Conservation (phyloP, 1,140 invertebrate species). For the Rhyacophila brunnea region DNA sequence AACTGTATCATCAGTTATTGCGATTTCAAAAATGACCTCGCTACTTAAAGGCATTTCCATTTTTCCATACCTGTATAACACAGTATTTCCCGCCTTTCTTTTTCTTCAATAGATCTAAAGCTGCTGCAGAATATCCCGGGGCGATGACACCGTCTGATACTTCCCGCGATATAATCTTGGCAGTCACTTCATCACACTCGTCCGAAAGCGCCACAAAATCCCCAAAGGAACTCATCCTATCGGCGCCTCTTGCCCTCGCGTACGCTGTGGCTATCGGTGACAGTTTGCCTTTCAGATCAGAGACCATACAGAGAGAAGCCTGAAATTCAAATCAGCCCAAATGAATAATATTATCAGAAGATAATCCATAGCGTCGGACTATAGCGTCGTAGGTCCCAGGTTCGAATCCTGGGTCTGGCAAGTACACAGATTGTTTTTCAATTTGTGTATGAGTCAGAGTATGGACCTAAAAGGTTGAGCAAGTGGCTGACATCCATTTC, state of each 20-base stretch:
- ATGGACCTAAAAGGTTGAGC: too few species aligned
- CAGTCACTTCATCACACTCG: slow-evolving; percentile 84
- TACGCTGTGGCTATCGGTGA: slow-evolving; percentile 92
- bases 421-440: too few species aligned
- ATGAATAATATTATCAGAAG: too few species aligned
- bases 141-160: slow-evolving; percentile 98
- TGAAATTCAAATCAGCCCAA: slow-evolving; percentile 56
- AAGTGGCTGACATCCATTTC: too few species aligned
- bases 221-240: slow-evolving; percentile 98
- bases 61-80: slow-evolving; percentile 66
- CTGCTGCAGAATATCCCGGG: slow-evolving; percentile 82
- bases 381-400: too few species aligned
- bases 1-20: too few species aligned
- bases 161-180: slow-evolving; percentile 70
- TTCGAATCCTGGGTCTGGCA: too few species aligned
- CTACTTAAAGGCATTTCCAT: too few species aligned
- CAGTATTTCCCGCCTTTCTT: slow-evolving; percentile 96
- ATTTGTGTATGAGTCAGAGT: too few species aligned
- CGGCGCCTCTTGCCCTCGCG: slow-evolving; percentile 92
- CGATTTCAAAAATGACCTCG: too few species aligned
- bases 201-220: slow-evolving; percentile 97
- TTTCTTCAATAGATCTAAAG: slow-evolving; percentile 86
- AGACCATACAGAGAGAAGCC: slow-evolving; percentile 91
- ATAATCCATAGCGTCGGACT: too few species aligned
- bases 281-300: slow-evolving; percentile 73